Evolutionary conservation across 2,797 vertebrate species (phyloP).

Genomic region (Hydrophis major): DNA sequence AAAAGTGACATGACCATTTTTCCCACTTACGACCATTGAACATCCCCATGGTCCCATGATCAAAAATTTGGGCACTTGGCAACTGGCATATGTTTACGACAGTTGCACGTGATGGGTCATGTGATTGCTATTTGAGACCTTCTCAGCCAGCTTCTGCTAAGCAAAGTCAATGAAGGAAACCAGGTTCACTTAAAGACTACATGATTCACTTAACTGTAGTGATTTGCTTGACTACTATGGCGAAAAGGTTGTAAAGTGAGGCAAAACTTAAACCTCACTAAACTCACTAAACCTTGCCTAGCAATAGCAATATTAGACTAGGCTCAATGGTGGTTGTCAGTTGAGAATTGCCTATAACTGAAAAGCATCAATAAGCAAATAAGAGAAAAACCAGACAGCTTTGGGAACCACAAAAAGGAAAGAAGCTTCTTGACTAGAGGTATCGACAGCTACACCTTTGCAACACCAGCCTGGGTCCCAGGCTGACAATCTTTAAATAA

Average conservation of each 20-base stretch:
- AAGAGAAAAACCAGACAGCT: not conserved
- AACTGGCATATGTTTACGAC: not conserved
- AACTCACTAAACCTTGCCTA: not conserved
- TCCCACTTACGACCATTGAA: not conserved
- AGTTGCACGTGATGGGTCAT: not conserved
- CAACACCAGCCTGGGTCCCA: not conserved
- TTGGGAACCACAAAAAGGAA: not conserved
- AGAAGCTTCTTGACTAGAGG: not conserved
- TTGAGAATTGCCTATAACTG: not conserved
- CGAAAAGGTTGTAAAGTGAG: not conserved
- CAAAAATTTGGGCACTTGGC: not conserved
- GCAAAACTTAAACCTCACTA: not conserved
- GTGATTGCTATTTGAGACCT: not conserved
- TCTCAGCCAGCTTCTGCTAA: not conserved
- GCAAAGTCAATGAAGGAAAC: not conserved
- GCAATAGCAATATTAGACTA: not conserved
- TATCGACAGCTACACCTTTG: not conserved
- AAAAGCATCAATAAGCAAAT: not conserved
- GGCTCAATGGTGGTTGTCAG: not conserved
- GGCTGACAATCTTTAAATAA: constrained; percentile 15
- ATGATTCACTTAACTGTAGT: no score
- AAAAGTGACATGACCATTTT: not conserved
- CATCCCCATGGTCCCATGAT: not conserved
- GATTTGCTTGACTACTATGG: not conserved
- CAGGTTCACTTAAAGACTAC: no score